A percentile compares a stretch with the other conserved stretches of the same genome.
Evolutionary conservation across 2,797 vertebrate genomes (phyloP).

Genomic region (Spinibarbus caldwelli): DNA sequence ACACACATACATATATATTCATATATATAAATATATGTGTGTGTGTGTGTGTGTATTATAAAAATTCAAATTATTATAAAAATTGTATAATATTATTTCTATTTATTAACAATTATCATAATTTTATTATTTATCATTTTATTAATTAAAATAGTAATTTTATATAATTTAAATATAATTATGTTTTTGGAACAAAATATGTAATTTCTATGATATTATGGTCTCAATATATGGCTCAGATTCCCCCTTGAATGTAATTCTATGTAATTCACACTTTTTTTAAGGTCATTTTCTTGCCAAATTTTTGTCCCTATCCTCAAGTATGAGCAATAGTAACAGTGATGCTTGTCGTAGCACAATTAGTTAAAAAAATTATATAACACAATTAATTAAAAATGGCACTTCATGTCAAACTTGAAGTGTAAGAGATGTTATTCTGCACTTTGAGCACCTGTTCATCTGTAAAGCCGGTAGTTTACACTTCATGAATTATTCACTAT

Average conservation of each 20-base stretch:
- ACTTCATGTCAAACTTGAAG: conserved; percentile 23
- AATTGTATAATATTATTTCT: background rate
- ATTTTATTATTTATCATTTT: background rate
- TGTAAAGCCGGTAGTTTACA: background rate
- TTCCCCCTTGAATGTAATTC: background rate
- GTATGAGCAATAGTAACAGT: background rate
- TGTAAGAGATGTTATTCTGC: conserved; percentile 3
- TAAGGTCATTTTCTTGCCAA: background rate
- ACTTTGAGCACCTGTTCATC: conserved; percentile 52
- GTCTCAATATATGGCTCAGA: background rate
- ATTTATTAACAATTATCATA: background rate
- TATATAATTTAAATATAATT: background rate
- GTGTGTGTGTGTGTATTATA: too few species aligned
- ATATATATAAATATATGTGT: too few species aligned
- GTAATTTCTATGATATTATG: background rate
- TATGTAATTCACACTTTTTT: background rate
- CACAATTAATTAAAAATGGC: conserved; percentile 13
- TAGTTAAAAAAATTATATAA: background rate
- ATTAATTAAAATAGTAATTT: background rate
- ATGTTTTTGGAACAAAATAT: background rate
- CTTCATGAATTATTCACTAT: conserved; percentile 41
- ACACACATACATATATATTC: too few species aligned
- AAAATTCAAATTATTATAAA: background rate
- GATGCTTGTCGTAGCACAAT: background rate
- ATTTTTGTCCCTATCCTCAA: background rate